Evolutionary conservation across 2,888 invertebrate species (phyloP), one percentile per base, ranked within the genome.

Genomic region (Drosophila atripex): DNA sequence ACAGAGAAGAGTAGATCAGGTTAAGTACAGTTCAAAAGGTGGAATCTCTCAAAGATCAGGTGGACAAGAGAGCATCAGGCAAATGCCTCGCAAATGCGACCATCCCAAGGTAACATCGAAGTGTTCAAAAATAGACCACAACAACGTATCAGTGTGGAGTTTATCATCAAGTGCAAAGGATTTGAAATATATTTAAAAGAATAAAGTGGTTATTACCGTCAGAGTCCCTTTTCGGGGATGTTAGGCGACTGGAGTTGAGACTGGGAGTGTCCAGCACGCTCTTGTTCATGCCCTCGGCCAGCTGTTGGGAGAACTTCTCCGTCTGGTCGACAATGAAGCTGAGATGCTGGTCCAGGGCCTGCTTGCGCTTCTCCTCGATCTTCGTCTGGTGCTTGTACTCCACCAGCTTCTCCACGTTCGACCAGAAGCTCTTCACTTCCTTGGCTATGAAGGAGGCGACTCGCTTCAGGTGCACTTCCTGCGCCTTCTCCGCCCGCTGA

Each of bases 251-350:
- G 35, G 93, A 93, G 66, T 91, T 90, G 8, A 92, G 90, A 76
- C 93, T 93, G 8, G 92, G 90, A 32, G 80, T 78, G 32, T 87
- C 87, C 6, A 80, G 60, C 12, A 89, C 90, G 50, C 92, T 91
- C 90, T 94, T 94, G 85, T 95, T 95, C 93, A 97, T 95, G 75
- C 96, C 96, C 91, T 97, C 97, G 4, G 97, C 97, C 65, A 98
- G 92, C 92, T 96, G 95, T 28, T 96, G 96, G 35, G 98, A 98
- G 93, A 98, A 99, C 90, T 97, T 98, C 92, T 99, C 99, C 0
- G 99, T 99, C 92, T 98, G 97, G 92, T 98, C 99, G 65, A 99
- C 99, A 89, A 99, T 98, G 91, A 98, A 98, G 91, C 97, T 97
- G 69, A 99, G 93, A 92, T 99, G 99, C 89, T 98, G 96, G 93